Evolutionary conservation across 2,888 invertebrate genomes (phyloP).

Genomic region (Drosophila leonis): DNA sequence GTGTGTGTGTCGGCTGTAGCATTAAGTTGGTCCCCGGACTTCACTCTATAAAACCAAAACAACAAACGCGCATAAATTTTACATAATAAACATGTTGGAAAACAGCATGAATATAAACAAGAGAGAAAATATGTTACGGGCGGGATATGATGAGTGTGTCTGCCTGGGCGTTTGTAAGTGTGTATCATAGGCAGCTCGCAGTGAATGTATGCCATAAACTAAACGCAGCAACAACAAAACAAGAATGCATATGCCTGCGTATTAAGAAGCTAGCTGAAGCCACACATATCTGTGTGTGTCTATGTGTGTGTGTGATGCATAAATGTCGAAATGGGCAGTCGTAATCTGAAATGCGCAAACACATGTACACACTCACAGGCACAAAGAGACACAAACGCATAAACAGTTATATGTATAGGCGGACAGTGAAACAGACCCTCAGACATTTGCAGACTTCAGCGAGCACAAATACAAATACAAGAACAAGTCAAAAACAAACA

Average conservation of each 20-base stretch:
- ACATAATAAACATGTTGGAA: conserved; percentile 73
- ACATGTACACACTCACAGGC: conserved; percentile 12
- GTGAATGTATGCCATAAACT: conserved; percentile 67
- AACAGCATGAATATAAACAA: conserved; percentile 60
- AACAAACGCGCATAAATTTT: conserved; percentile 69
- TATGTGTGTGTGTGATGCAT: conserved; percentile 11
- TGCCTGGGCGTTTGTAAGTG: neutral
- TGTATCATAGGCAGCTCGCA: conserved; percentile 18
- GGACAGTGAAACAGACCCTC: conserved; percentile 21
- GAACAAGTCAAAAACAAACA: conserved; percentile 27
- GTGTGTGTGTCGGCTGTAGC: conserved; percentile 10
- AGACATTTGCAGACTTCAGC: conserved; percentile 48
- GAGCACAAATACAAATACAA: conserved; percentile 28
- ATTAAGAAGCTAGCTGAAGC: neutral
- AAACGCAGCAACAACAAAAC: conserved; percentile 52
- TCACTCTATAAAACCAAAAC: conserved; percentile 43
- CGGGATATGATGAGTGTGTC: conserved; percentile 33
- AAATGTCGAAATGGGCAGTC: conserved; percentile 62
- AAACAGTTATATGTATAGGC: conserved; percentile 23
- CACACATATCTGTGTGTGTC: neutral
- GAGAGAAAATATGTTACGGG: conserved; percentile 51
- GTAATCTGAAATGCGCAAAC: conserved; percentile 63
- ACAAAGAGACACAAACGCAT: conserved; percentile 13
- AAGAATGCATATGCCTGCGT: conserved; percentile 47
- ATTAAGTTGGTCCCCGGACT: conserved; percentile 23